phyloP scores from a whole-genome alignment of 1,140 invertebrate species.

The Achroia grisella region DNA sequence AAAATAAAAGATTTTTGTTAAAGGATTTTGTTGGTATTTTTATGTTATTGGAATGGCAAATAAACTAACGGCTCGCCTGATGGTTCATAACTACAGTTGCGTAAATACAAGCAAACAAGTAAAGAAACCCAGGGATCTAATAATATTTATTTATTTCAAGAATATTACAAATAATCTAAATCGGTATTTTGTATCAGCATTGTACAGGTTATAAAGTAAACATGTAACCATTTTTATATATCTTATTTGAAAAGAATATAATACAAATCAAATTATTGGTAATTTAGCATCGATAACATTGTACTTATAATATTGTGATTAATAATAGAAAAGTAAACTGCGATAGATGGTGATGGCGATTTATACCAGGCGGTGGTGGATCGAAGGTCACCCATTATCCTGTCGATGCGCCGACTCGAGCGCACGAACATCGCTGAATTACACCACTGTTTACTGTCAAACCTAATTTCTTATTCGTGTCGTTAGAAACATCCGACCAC shows the following conservation, averaged over 20 bases:
- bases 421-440: constrained; percentile 67
- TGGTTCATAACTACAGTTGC: too few species aligned
- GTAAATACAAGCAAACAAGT: too few species aligned
- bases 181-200: too few species aligned
- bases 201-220: too few species aligned
- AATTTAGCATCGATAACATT: neutral
- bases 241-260: too few species aligned
- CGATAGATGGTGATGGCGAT: constrained; percentile 28
- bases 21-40: too few species aligned
- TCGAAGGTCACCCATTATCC: constrained; percentile 41
- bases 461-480: constrained; percentile 63
- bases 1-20: neutral
- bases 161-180: too few species aligned
- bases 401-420: constrained; percentile 63
- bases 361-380: constrained; percentile 38
- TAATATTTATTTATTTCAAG: too few species aligned
- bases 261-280: neutral
- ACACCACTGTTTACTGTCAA: constrained; percentile 68
- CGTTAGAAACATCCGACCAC: constrained; percentile 44
- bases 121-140: too few species aligned
- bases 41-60: too few species aligned
- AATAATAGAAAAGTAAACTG: constrained; percentile 41
- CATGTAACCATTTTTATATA: too few species aligned
- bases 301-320: constrained; percentile 33
- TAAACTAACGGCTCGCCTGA: too few species aligned